Conservation (phyloP, 2,113 vertebrate species). For the Microcebus lehilahytsara region DNA sequence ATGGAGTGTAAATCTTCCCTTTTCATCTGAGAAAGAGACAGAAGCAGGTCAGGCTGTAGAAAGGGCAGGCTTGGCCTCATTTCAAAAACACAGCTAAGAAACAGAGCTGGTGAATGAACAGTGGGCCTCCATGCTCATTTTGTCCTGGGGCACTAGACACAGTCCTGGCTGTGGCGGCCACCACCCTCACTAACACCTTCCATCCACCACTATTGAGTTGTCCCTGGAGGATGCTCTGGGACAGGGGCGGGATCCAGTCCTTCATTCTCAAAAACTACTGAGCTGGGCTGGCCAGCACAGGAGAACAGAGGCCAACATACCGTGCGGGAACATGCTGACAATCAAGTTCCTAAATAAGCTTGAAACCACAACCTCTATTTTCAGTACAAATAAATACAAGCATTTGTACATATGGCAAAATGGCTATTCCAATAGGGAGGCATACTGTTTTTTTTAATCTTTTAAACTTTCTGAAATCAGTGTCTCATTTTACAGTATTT, state of each 20-base stretch:
- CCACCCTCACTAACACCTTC: neutral
- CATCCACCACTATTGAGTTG: neutral
- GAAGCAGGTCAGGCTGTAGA: neutral
- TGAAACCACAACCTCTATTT: neutral
- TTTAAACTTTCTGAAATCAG: slow-evolving; percentile 32
- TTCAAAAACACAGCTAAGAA: neutral
- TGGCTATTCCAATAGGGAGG: neutral
- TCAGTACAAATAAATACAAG: neutral
- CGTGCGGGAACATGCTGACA: neutral
- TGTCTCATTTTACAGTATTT: neutral
- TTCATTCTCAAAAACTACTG: neutral
- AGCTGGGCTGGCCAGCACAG: neutral
- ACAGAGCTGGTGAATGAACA: neutral
- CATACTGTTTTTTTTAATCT: neutral
- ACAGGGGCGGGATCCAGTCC: rapidly evolving
- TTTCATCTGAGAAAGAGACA: slow-evolving; percentile 84
- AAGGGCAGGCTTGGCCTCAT: neutral
- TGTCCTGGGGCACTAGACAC: neutral
- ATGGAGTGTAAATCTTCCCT: slow-evolving; percentile 89
- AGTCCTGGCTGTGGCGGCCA: rapidly evolving
- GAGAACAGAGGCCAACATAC: neutral
- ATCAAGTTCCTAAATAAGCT: neutral
- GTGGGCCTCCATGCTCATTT: neutral
- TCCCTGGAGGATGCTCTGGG: neutral
- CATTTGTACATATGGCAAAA: neutral